A percentile compares a stretch with the other conserved stretches of the same genome.
Conservation (phyloP, 2,797 vertebrate genomes). For the Eidolon dupreanum region DNA sequence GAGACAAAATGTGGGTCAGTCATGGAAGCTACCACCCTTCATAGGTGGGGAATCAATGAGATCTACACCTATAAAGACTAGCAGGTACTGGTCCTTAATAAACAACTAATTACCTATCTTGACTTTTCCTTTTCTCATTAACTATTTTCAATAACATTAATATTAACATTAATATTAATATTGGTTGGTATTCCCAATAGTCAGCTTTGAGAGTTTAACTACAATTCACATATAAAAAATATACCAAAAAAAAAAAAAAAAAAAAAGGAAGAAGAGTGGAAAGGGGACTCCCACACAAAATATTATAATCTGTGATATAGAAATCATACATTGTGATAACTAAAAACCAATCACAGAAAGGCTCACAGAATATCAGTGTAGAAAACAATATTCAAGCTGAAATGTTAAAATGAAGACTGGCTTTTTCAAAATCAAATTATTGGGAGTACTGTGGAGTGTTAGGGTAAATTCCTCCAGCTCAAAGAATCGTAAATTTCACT, state of each 20-base stretch:
- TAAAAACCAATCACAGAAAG: not conserved
- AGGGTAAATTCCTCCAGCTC: conserved; percentile 18
- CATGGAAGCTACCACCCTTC: not conserved
- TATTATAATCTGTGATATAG: not conserved
- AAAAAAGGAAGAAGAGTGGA: not conserved
- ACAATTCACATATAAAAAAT: not conserved
- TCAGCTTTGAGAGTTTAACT: not conserved
- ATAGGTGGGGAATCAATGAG: not conserved
- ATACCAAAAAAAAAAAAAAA: not conserved
- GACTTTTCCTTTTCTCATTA: not conserved
- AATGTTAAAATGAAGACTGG: not conserved
- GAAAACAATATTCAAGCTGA: not conserved
- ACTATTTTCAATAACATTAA: not conserved
- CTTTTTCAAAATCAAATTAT: not conserved
- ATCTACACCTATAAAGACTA: not conserved
- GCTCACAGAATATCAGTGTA: not conserved
- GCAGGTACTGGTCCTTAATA: not conserved
- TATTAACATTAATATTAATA: not conserved
- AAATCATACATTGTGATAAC: not conserved
- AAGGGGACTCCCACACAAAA: not conserved
- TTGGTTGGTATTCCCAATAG: not conserved
- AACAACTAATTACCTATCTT: not conserved
- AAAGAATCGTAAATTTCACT: conserved; percentile 22
- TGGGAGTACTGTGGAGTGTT: accelerated
- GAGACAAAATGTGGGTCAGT: not conserved